A percentile compares a stretch with the other conserved stretches of the same genome.
phyloP scores from a whole-genome alignment of 2,797 vertebrate species.

The Centropyge bicolor region DNA sequence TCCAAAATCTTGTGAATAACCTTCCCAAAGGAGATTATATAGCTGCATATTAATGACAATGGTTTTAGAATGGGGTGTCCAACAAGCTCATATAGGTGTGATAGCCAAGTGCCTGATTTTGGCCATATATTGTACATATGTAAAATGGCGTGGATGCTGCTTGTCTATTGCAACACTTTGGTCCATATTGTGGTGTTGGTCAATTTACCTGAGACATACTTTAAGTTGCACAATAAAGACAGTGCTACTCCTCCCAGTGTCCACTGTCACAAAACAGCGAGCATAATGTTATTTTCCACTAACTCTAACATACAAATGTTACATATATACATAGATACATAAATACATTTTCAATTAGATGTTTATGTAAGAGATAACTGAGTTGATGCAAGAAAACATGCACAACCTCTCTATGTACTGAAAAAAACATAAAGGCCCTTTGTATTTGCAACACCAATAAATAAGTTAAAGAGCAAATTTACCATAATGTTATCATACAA shows the following conservation, averaged over 20 bases:
- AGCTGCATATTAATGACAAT: neutral
- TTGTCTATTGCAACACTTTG: neutral
- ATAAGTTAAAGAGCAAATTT: neutral
- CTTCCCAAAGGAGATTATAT: neutral
- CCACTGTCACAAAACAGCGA: conserved; percentile 17
- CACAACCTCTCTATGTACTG: neutral
- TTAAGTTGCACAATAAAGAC: conserved; percentile 4
- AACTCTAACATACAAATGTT: neutral
- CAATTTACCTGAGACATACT: neutral
- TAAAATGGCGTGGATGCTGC: neutral
- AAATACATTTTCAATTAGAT: neutral
- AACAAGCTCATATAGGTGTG: neutral
- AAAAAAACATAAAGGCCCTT: neutral
- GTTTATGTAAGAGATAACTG: neutral
- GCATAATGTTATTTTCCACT: conserved; percentile 28
- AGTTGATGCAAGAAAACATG: too few relatives aligned
- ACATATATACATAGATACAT: neutral
- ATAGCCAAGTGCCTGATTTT: neutral
- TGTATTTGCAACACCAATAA: neutral
- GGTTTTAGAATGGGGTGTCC: neutral
- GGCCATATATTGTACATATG: neutral
- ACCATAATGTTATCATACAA: neutral
- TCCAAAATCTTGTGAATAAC: too few relatives aligned
- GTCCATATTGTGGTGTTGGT: neutral
- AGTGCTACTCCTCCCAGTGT: neutral